A percentile compares a stretch with the other conserved stretches of the same genome.
Conservation (phyloP, 2,888 invertebrate genomes). For the Drosophila vallismaia region DNA sequence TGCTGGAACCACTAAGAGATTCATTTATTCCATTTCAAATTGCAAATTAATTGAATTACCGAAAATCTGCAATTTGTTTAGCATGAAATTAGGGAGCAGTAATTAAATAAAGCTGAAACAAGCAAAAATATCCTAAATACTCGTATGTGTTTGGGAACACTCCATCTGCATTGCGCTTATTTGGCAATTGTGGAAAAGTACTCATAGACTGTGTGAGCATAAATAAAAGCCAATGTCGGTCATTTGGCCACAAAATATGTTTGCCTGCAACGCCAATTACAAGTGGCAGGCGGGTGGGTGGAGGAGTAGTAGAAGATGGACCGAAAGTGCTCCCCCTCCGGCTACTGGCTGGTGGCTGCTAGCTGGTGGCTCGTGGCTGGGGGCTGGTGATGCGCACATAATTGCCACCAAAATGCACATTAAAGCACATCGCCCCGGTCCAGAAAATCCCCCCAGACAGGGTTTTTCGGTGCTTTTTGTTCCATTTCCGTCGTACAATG, state of each 20-base stretch:
- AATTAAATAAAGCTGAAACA: not conserved
- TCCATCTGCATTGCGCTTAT: conserved; percentile 1
- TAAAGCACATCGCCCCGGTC: conserved; percentile 45
- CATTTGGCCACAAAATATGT: conserved; percentile 27
- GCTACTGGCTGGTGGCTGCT: not conserved
- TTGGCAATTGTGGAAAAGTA: not conserved
- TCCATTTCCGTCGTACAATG: conserved; percentile 57
- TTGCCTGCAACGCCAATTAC: conserved; percentile 29
- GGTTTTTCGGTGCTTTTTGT: conserved; percentile 52
- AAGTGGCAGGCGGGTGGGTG: conserved; percentile 29
- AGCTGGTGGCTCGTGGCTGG: too few relatives aligned
- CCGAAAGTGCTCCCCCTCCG: conserved; percentile 31
- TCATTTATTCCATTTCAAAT: not conserved
- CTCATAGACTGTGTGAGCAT: conserved; percentile 5
- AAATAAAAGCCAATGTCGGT: conserved; percentile 24
- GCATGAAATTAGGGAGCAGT: not conserved
- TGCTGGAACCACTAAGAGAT: not conserved
- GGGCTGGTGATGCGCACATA: conserved; percentile 56
- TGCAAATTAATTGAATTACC: not conserved
- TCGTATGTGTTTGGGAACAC: conserved; percentile 9
- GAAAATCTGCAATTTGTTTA: not conserved
- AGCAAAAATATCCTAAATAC: too few relatives aligned
- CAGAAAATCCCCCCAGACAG: not conserved
- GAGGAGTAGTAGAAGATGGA: conserved; percentile 38
- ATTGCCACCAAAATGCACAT: conserved; percentile 64